These are phyloP conservation scores for Pterostichus madidus DNA, from an alignment of 2,888 invertebrate species.

Conservation along the genomic window DNA sequence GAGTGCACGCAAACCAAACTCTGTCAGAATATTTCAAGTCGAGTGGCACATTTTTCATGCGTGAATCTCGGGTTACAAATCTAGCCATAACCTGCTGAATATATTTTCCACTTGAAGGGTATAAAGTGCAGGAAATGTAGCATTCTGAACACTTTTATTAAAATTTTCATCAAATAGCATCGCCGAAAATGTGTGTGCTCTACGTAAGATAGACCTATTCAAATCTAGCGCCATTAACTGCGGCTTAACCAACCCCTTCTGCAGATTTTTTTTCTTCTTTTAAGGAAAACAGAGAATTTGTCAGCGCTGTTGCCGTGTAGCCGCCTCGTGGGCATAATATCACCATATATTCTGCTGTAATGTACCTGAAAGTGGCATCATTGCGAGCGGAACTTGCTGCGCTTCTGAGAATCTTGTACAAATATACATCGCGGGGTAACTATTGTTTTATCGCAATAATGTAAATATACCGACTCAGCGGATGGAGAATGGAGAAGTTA, in stretches of 20 bases:
- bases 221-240: constrained; percentile 63
- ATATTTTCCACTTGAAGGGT: constrained; percentile 56
- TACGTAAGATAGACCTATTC: constrained; percentile 63
- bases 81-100: constrained; percentile 63
- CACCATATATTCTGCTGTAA: constrained; percentile 15
- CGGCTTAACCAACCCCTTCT: constrained; percentile 57
- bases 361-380: constrained; percentile 40
- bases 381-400: background rate
- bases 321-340: constrained; percentile 6
- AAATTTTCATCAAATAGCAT: constrained; percentile 65
- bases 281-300: constrained; percentile 62
- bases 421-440: constrained; percentile 19
- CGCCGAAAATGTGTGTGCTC: constrained; percentile 49
- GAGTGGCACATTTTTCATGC: constrained; percentile 58
- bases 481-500: background rate
- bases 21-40: constrained; percentile 53
- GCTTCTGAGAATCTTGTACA: constrained; percentile 9
- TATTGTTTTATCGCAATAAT: constrained; percentile 10
- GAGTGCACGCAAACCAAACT: constrained; percentile 45
- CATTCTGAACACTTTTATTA: constrained; percentile 65
- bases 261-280: constrained; percentile 37
- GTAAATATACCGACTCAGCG: background rate
- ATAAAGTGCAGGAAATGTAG: constrained; percentile 64
- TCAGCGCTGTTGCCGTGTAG: constrained; percentile 35
- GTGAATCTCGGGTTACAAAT: constrained; percentile 60